Percentiles rank a stretch among this genome's conserved stretches.
Evolutionary conservation across 2,888 invertebrate genomes (phyloP).

Genomic region (Pyrocoelia pectoralis): DNA sequence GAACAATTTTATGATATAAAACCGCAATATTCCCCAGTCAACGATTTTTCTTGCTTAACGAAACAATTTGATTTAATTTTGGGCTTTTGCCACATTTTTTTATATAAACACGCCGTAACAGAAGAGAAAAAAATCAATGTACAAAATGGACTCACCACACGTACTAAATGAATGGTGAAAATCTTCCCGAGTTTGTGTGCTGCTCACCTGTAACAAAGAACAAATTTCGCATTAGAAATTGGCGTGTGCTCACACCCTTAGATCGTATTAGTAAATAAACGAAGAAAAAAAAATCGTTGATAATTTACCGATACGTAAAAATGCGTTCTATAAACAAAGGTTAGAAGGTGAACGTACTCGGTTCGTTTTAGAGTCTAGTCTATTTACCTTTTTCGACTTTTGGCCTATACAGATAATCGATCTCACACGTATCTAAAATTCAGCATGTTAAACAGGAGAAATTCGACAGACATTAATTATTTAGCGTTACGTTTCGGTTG

Average conservation of each 20-base stretch:
- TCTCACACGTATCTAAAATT: neutral
- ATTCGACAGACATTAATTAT: too few species aligned
- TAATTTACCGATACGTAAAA: neutral
- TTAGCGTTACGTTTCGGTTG: too few species aligned
- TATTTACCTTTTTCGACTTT: slow-evolving; percentile 1
- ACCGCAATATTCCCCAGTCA: slow-evolving; percentile 3
- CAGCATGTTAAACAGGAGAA: neutral
- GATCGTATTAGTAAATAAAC: neutral
- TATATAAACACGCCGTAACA: neutral
- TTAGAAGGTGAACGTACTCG: neutral
- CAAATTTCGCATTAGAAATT: neutral
- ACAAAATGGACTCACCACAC: neutral
- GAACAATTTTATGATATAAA: slow-evolving; percentile 10
- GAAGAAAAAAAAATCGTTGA: neutral
- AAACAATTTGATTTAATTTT: slow-evolving; percentile 9
- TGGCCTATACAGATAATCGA: neutral
- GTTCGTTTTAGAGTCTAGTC: neutral
- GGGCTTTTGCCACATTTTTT: neutral
- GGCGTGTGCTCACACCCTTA: neutral
- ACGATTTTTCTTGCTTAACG: slow-evolving; percentile 11
- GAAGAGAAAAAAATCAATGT: neutral
- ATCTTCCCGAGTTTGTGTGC: neutral
- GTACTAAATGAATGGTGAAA: neutral
- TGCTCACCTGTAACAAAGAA: slow-evolving; percentile 5
- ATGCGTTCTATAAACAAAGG: neutral